Base-by-base conservation (phyloP, 2,888 invertebrate species). In the Darwinula stevensoni region DNA sequence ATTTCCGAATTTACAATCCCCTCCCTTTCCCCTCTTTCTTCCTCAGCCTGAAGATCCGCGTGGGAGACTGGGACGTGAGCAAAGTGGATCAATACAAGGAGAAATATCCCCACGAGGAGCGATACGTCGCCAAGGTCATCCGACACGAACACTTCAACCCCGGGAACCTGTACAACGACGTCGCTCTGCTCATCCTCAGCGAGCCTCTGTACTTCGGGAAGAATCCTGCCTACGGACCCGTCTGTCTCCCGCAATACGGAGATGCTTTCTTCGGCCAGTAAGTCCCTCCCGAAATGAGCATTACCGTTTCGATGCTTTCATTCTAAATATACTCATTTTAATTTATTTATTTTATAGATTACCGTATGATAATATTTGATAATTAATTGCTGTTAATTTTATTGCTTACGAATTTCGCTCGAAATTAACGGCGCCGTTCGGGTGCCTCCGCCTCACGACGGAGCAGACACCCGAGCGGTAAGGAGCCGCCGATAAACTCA, bases 61-160 rank as follows among this genome's bases (percentile, higher is more conserved):
- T 73, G 2, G 74, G 74, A 0, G 73, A 72, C 45, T 72, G 71
- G 70, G 64, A 74, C 46, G 67, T 65, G 0, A 58, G 59, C 15
- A 59, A 56, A 4, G 39, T 41, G 11, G 61, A 59, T 2, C 6
- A 22, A 6, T n/a, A 6, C 9, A 56, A 51, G 22, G 72, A 74
- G 40, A 64, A 65, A 0, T 57, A 65, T 31, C 59, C 66, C 0
- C 63, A 60, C 36, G 58, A 65, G 41, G 69, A 71, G 44, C 59
- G 63, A 38, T 50, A 47, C 4, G 53, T 70, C 0, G 44, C 51
- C 4, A 58, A 53, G 40, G 60, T 71, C 26, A 62, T 59, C 38
- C 53, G 63, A 4, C 64, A 67, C 42, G 59, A 72, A 0, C 57
- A 60, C 12, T 84, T 63, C 48, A 67, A 69, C 44, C 50, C 64